These are phyloP conservation scores for Apeltes quadracus DNA, from an alignment of 2,113 vertebrate genomes.

Conservation along the genomic window DNA sequence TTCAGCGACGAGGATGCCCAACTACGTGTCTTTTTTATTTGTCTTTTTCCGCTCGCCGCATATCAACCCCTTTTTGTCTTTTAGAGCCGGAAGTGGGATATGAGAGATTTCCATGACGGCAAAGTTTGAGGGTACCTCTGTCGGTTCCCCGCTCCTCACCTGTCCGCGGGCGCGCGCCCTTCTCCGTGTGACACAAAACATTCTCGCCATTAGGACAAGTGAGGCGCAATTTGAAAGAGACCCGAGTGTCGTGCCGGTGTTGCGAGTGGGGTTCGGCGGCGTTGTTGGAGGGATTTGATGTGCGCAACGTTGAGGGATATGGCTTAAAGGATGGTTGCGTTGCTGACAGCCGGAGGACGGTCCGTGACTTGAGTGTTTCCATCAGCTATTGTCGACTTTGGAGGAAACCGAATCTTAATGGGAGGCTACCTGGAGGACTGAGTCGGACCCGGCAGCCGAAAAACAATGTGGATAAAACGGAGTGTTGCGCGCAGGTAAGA, in stretches of 20 bases:
- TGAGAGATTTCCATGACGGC: constrained; percentile 59
- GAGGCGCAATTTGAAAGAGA: constrained; percentile 61
- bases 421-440: constrained; percentile 79
- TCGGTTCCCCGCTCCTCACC: constrained; percentile 64
- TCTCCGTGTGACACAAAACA: constrained; percentile 7
- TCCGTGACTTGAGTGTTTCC: constrained; percentile 76
- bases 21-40: constrained; percentile 47
- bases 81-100: constrained; percentile 27
- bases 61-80: constrained; percentile 30
- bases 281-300: constrained; percentile 62
- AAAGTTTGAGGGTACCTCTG: constrained; percentile 78
- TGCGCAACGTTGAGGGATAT: constrained; percentile 69
- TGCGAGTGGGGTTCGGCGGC: constrained; percentile 34
- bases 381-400: constrained; percentile 70
- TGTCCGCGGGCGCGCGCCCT: constrained; percentile 40
- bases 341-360: constrained; percentile 76
- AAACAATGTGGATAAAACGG: constrained; percentile 84
- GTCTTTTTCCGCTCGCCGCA: constrained; percentile 24
- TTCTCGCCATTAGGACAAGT: constrained; percentile 18
- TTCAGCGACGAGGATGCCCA: constrained; percentile 62
- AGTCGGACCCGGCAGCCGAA: constrained; percentile 73
- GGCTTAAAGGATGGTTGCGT: constrained; percentile 74
- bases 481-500: constrained; percentile 83
- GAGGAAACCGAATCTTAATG: constrained; percentile 76
- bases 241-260: constrained; percentile 28